Percentiles rank a stretch among this genome's conserved stretches.
Conservation (phyloP, 2,888 invertebrate genomes). For the Chaetogeoica ovagalla region DNA sequence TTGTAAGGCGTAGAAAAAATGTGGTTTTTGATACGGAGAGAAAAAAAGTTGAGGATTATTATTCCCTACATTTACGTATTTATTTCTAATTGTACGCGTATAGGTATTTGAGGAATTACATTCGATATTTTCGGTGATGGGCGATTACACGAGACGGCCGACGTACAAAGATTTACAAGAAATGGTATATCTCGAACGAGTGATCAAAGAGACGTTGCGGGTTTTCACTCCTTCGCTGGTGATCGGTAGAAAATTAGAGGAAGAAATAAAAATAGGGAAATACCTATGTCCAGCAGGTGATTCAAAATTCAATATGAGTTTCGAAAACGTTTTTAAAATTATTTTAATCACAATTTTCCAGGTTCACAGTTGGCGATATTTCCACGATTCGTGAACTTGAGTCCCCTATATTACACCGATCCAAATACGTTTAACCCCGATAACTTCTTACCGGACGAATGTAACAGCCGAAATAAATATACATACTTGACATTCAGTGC, state of each 20-base stretch:
- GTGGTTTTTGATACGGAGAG: no score
- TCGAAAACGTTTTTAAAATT: no score
- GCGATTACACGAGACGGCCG: constrained; percentile 33
- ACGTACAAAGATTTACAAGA: constrained; percentile 53
- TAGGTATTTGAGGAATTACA: constrained; percentile 32
- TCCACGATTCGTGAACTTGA: neutral
- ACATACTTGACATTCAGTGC: constrained; percentile 62
- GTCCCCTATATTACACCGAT: neutral
- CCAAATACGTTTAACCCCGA: constrained; percentile 30
- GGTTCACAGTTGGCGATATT: neutral
- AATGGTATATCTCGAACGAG: constrained; percentile 55
- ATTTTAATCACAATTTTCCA: neutral
- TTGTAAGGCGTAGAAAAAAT: no score
- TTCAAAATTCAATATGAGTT: neutral
- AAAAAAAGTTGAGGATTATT: no score
- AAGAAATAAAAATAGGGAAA: constrained; percentile 18
- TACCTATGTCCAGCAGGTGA: constrained; percentile 25
- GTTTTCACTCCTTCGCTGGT: no score
- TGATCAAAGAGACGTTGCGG: constrained; percentile 55
- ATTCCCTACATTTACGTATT: no score
- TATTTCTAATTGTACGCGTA: no score
- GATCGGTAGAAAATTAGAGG: constrained; percentile 27
- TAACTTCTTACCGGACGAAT: constrained; percentile 60
- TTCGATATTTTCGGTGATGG: constrained; percentile 39
- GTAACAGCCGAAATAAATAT: constrained; percentile 60